Conservation (phyloP, 2,113 vertebrate species). For the Oryzias javanicus region DNA sequence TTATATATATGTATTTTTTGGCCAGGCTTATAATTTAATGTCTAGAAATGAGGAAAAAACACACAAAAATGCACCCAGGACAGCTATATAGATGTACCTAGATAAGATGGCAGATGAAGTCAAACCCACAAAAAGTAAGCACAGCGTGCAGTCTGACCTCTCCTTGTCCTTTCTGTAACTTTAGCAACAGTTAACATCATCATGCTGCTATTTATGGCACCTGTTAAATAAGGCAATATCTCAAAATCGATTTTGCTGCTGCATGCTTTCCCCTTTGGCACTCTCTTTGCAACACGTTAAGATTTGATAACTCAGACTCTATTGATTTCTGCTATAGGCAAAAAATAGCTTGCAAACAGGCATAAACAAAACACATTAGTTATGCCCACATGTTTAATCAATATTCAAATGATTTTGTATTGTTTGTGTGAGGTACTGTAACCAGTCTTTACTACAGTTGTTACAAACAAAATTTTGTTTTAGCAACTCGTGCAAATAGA, state of each 20-base stretch:
- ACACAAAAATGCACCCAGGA: slow-evolving; percentile 1
- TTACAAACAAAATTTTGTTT: background rate
- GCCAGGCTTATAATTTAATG: background rate
- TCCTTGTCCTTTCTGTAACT: slow-evolving; percentile 61
- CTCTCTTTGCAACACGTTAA: slow-evolving; percentile 65
- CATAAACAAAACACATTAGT: slow-evolving; percentile 61
- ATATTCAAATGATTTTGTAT: slow-evolving; percentile 44
- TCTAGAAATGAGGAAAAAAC: background rate
- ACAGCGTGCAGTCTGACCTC: slow-evolving; percentile 52
- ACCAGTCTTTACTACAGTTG: background rate
- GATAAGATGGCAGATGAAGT: slow-evolving; percentile 5
- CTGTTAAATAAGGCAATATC: slow-evolving; percentile 88
- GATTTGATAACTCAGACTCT: slow-evolving; percentile 88
- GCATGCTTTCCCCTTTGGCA: slow-evolving; percentile 64
- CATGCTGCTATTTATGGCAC: slow-evolving; percentile 87
- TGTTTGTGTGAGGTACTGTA: slow-evolving; percentile 7
- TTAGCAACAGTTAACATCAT: slow-evolving; percentile 78
- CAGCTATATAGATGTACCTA: background rate
- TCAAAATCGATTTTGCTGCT: slow-evolving; percentile 89
- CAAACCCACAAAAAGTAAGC: slow-evolving; percentile 29
- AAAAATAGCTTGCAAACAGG: slow-evolving; percentile 77
- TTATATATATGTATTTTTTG: no score
- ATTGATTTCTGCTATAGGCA: slow-evolving; percentile 95
- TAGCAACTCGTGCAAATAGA: background rate
- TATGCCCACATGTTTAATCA: slow-evolving; percentile 33